Evolutionary conservation across 2,113 vertebrate species (phyloP).

Genomic region (Lagenorhynchus albirostris): DNA sequence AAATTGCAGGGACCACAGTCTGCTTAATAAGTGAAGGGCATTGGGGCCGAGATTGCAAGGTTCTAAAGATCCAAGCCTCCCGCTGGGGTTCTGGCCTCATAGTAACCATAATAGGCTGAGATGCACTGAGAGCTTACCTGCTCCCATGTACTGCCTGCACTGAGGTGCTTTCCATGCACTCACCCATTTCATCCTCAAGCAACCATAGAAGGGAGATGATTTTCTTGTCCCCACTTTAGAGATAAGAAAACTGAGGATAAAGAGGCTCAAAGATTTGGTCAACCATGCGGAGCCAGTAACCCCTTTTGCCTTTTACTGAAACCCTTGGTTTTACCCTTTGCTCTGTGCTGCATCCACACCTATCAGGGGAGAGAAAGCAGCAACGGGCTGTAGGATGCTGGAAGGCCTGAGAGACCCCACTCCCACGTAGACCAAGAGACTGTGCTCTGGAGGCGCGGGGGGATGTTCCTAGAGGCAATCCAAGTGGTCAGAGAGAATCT

Average conservation of each 20-base stretch:
- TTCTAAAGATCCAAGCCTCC: not conserved
- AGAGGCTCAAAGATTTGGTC: not conserved
- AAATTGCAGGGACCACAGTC: not conserved
- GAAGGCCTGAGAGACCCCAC: not conserved
- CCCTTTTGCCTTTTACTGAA: not conserved
- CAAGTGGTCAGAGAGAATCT: not conserved
- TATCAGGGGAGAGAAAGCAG: not conserved
- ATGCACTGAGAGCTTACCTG: fast-evolving
- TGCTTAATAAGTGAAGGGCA: not conserved
- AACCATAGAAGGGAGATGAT: not conserved
- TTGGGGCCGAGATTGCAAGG: fast-evolving
- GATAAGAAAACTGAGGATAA: not conserved
- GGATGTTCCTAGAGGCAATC: not conserved
- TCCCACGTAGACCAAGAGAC: not conserved
- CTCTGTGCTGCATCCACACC: not conserved
- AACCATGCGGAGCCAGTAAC: not conserved
- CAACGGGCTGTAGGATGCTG: no score
- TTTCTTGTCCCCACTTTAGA: not conserved
- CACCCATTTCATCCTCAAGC: not conserved
- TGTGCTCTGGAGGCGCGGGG: not conserved
- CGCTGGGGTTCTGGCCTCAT: not conserved
- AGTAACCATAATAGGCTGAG: not conserved
- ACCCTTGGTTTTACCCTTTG: not conserved
- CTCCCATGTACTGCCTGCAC: fast-evolving
- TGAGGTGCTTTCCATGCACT: not conserved